Evolutionary conservation across 64 coral and sea anemone genomes (phyloP).

Genomic region (Acropora yongei): DNA sequence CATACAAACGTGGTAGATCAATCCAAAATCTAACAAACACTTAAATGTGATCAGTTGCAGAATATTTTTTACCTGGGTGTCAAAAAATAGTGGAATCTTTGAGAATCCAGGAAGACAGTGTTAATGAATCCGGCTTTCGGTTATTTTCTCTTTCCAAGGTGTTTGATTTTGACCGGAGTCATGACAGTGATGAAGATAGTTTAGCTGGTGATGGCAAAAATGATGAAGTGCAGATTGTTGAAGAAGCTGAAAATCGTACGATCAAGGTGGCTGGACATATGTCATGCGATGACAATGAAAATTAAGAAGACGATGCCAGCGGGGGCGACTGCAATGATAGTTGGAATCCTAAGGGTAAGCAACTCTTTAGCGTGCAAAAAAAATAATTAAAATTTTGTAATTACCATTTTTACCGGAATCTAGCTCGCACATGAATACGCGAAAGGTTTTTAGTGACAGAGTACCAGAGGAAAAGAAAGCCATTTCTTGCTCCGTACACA

Average conservation of each 20-base stretch:
- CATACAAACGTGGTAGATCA: neutral
- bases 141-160: neutral
- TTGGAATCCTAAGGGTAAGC: no score
- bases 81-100: no score
- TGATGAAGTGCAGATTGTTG: slow-evolving; percentile 2
- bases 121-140: neutral
- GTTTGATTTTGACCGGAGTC: slow-evolving; percentile 32
- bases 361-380: no score
- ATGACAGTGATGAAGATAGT: slow-evolving; percentile 21
- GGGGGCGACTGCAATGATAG: no score
- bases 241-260: slow-evolving; percentile 5
- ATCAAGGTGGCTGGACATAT: slow-evolving; percentile 11
- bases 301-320: no score
- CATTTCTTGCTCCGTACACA: slow-evolving; percentile 16
- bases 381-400: no score
- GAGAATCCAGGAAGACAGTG: neutral
- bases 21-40: neutral
- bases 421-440: no score
- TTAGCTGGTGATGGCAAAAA: slow-evolving; percentile 23
- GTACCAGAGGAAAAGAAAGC: slow-evolving; percentile 19
- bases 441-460: neutral
- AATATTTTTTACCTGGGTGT: neutral
- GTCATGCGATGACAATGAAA: neutral
- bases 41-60: neutral
- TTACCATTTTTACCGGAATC: no score